Evolutionary conservation across 1,140 invertebrate species (phyloP), one percentile per base, ranked within the genome.

Genomic region (Phenacoccus solenopsis): DNA sequence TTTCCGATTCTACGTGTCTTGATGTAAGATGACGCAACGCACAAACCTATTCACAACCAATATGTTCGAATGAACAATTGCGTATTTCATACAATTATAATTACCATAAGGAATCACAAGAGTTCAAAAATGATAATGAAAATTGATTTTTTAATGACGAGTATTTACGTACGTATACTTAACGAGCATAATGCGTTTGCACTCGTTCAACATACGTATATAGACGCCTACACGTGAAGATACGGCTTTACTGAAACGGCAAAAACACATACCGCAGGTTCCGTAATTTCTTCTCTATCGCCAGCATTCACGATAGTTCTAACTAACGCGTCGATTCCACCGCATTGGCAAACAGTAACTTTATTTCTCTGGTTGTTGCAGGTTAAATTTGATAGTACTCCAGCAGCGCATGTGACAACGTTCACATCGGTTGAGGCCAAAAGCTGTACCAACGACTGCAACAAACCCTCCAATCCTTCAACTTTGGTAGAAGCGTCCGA

Each of bases 331-430:
- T 97, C 94, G 69, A 98, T 94, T 56, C 96, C 96, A 68, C 94
- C 93, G 24, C 94, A 89, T 82, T 98, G 91, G 79, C 88, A 91
- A 12, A 94, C 90, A 2, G 84, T 86, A 2, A 94, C 90, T 82
- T 99, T 99, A 79, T 99, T 99, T 28, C 91, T 86, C 78, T 97
- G 94, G 82, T 99, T 99, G 80, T 99, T 99, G 81, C 97, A 99
- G 1, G 97, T 98, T 76, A 99, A 83, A 82, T 99, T 99, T 27
- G 95, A 98, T 1, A 99, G 82, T 72, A 99, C 98, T 64, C 97
- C 97, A 75, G 96, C 95, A 57, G 95, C 92, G 80, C 96, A 99
- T 16, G 96, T 98, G 10, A 98, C 94, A 70, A 96, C 90, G 77
- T 96, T 98, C 22, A 96, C 91, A 79, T 99, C 96, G 70, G 87